A percentile compares a stretch with the other conserved stretches of the same genome.
Evolutionary conservation across 2,888 invertebrate genomes (phyloP).

Genomic region (Brachypalpus laphriformis): DNA sequence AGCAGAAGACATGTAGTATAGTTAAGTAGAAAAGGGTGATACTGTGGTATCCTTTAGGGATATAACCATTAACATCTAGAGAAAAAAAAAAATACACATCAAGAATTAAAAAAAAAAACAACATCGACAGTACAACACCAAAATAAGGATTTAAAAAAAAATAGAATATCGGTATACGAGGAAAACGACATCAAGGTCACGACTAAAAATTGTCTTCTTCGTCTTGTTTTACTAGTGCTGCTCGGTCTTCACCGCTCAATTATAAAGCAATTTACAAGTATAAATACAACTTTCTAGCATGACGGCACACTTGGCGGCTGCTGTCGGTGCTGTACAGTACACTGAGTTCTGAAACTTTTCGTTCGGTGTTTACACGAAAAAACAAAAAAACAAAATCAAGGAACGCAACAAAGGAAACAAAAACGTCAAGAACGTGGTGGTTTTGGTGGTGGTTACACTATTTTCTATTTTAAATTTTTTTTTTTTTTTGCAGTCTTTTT

Average conservation of each 20-base stretch:
- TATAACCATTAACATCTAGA: constrained; percentile 1
- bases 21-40: background rate
- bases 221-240: background rate
- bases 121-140: constrained; percentile 67
- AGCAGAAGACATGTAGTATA: background rate
- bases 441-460: constrained; percentile 45
- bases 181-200: constrained; percentile 36
- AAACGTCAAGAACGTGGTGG: constrained; percentile 11
- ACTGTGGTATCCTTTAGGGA: background rate
- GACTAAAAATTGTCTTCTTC: background rate
- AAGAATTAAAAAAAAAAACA: constrained; percentile 29
- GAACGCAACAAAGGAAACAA: constrained; percentile 32
- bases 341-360: constrained; percentile 28
- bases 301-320: constrained; percentile 20
- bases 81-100: constrained; percentile 21
- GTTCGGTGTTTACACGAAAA: constrained; percentile 42
- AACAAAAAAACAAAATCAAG: constrained; percentile 29
- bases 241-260: background rate
- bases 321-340: constrained; percentile 42
- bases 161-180: background rate
- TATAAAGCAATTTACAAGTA: constrained; percentile 45
- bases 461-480: background rate
- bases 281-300: constrained; percentile 34
- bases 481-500: constrained; percentile 15
- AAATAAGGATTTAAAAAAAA: constrained; percentile 30